Evolutionary conservation across 2,888 invertebrate genomes (phyloP).

Genomic region (Dolichopus griseipennis): DNA sequence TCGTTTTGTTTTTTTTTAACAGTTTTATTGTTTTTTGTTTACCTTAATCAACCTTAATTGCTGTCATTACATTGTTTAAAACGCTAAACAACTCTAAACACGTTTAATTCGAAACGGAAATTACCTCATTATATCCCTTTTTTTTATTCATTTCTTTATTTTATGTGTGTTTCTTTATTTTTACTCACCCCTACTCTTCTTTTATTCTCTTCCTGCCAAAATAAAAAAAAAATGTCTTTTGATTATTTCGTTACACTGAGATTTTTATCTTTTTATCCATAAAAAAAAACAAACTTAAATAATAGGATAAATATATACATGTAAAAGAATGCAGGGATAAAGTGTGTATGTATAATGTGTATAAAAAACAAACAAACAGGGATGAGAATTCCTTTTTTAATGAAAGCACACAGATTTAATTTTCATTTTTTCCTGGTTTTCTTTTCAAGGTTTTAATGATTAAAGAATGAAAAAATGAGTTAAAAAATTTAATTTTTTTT

Average conservation of each 20-base stretch:
- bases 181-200: background rate
- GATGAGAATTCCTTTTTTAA: background rate
- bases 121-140: constrained; percentile 3
- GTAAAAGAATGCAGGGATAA: background rate
- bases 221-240: background rate
- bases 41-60: constrained; percentile 6
- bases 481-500: too few relatives aligned
- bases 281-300: background rate
- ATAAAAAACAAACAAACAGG: background rate
- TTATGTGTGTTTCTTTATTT: background rate
- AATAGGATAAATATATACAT: too few relatives aligned
- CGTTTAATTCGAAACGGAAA: constrained; percentile 6
- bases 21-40: background rate
- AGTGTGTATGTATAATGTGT: background rate
- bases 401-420: background rate
- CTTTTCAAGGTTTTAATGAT: too few relatives aligned
- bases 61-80: constrained; percentile 3
- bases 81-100: constrained; percentile 3
- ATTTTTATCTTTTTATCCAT: background rate
- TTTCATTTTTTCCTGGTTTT: too few relatives aligned
- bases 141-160: background rate
- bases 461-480: too few relatives aligned
- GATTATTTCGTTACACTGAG: background rate
- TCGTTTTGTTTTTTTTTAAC: too few relatives aligned
- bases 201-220: background rate